Conservation (phyloP, 2,888 invertebrate genomes). For the Diplolepis rosae region DNA sequence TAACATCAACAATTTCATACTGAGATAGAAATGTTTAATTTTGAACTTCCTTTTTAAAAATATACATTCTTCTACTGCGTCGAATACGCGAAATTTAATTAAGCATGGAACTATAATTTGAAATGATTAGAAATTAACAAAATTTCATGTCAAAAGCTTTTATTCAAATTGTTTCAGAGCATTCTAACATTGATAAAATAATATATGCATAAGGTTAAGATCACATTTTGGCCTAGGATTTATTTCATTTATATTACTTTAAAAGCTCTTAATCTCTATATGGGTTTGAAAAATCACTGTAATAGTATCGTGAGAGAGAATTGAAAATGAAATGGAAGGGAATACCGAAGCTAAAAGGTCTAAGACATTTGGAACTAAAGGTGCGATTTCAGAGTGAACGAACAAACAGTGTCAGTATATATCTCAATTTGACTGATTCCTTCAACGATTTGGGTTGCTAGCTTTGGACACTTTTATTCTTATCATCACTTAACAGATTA, state of each 20-base stretch:
- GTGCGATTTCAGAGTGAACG: constrained; percentile 39
- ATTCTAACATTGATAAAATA: too few species aligned
- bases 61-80: too few species aligned
- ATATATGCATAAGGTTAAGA: neutral
- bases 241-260: constrained; percentile 42
- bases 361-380: constrained; percentile 6
- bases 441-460: constrained; percentile 33
- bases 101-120: too few species aligned
- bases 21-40: too few species aligned
- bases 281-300: constrained; percentile 37
- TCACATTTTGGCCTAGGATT: neutral
- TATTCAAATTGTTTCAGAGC: too few species aligned
- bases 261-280: constrained; percentile 36
- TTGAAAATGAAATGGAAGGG: constrained; percentile 35
- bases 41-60: too few species aligned
- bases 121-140: too few species aligned
- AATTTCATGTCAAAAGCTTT: too few species aligned
- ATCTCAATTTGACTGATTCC: constrained; percentile 45
- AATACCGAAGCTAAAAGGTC: constrained; percentile 35
- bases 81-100: too few species aligned
- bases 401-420: constrained; percentile 47
- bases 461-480: constrained; percentile 41
- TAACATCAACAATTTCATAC: too few species aligned
- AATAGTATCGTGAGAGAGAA: constrained; percentile 29
- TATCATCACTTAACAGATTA: constrained; percentile 45